Evolutionary conservation across 1,140 invertebrate species (phyloP), one percentile per base, ranked within the genome.

Genomic region (Eriosoma lanigerum): DNA sequence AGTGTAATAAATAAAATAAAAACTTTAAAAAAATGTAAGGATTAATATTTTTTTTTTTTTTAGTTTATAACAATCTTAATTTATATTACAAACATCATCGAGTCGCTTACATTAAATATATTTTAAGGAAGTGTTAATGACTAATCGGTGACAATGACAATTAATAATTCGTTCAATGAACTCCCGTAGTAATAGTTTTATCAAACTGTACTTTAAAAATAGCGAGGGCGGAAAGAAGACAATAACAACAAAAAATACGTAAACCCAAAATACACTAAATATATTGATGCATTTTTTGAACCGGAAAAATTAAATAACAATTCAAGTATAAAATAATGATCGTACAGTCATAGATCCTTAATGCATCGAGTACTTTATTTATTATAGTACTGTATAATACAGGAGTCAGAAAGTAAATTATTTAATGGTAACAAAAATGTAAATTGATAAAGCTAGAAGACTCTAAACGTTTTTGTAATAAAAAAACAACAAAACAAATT

Each of bases 251-350:
- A 32, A 17, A 29, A 60, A 17, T n/a, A n/a, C n/a, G n/a, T n/a
- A n/a, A n/a, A n/a, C n/a, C n/a, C n/a, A n/a, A 56, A 21, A 56
- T 6, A 52, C 15, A 52, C 17, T 0, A 9, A 68, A 68, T 68
- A 24, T n/a, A 10, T 15, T 15, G 75, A 62, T 29, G 29, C n/a
- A 29, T 48, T 78, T 78, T 62, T 62, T 26, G 56, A 48, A 78
- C 56, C 75, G 75, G 56, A 78, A 78, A 78, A 78, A 78, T 62
- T 62, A 78, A 78, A 60, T 54, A 78, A 78, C 54, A 48, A 78
- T 21, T 60, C 56, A 4, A 76, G 73, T 76, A 76, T 76, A 58
- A 76, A 76, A 76, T 38, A 76, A 76, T 38, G 52, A 76, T 56
- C 38, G 38, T 44, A 24, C 64, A 24, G 21, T 46, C 44, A 46